Percentiles rank a stretch among this genome's conserved stretches.
Conservation (phyloP, 2,113 vertebrate species). For the Psammodynastes pulverulentus region DNA sequence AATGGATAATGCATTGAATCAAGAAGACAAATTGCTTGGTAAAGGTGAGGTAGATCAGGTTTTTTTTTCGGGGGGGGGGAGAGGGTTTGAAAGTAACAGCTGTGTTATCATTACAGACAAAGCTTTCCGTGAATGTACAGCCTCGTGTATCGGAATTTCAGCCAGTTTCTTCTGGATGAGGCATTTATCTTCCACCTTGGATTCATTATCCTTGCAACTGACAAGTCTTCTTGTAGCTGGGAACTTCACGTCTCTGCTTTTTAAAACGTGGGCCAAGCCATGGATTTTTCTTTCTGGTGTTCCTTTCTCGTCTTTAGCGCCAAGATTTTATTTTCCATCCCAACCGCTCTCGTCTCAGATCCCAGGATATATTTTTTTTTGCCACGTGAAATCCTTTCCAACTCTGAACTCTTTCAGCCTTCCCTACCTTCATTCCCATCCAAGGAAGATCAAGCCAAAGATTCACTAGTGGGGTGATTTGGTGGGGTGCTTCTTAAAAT, state of each 20-base stretch:
- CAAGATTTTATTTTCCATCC: neutral
- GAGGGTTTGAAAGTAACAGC: slow-evolving; percentile 48
- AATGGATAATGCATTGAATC: slow-evolving; percentile 31
- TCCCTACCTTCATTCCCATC: slow-evolving; percentile 59
- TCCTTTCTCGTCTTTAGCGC: neutral
- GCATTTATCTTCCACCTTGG: slow-evolving; percentile 46
- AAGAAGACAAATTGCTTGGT: slow-evolving; percentile 46
- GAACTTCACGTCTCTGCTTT: slow-evolving; percentile 1
- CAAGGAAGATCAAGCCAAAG: slow-evolving; percentile 42
- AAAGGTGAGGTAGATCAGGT: slow-evolving; percentile 29
- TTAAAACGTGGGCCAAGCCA: slow-evolving; percentile 11
- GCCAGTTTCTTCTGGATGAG: slow-evolving; percentile 21
- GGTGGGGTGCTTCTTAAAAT: slow-evolving; percentile 29
- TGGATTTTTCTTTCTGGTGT: neutral
- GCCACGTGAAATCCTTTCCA: slow-evolving; percentile 25
- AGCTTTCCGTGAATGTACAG: slow-evolving; percentile 13
- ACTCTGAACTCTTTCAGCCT: slow-evolving; percentile 40
- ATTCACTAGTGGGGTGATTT: slow-evolving; percentile 58
- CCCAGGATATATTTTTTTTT: slow-evolving; percentile 47
- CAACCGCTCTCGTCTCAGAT: neutral
- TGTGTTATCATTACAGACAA: slow-evolving; percentile 36
- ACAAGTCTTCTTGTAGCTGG: slow-evolving; percentile 31
- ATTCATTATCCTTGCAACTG: slow-evolving; percentile 42
- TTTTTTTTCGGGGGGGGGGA: too few species aligned
- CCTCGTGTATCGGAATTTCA: slow-evolving; percentile 40